A percentile compares a stretch with the other conserved stretches of the same genome.
These are phyloP conservation scores for Drosophila antonietae DNA, from an alignment of 2,888 invertebrate genomes.

Conservation along the genomic window DNA sequence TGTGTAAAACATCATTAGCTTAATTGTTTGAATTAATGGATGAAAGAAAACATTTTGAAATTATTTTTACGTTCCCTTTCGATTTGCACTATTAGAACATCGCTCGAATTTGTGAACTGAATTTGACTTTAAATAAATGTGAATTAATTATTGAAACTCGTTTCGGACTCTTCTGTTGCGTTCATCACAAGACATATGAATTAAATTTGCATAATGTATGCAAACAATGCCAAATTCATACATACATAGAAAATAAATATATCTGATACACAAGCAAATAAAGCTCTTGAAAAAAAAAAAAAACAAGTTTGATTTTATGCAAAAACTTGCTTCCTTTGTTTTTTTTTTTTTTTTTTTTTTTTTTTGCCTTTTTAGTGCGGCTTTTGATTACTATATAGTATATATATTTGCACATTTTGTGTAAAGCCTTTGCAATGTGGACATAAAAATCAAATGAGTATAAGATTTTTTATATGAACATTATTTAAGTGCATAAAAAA, in stretches of 20 bases:
- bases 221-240: neutral
- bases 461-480: neutral
- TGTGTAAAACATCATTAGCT: neutral
- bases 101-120: neutral
- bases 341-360: neutral
- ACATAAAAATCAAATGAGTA: neutral
- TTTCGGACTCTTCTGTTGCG: neutral
- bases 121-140: neutral
- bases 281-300: neutral
- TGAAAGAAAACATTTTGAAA: neutral
- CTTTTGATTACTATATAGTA: neutral
- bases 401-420: neutral
- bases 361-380: neutral
- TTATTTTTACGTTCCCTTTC: neutral
- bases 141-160: neutral
- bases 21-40: neutral
- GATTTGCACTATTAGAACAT: neutral
- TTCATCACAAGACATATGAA: neutral
- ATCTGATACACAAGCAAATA: neutral
- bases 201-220: conserved; percentile 1
- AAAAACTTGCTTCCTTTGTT: conserved; percentile 4
- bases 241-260: neutral
- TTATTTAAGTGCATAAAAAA: neutral
- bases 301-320: neutral
- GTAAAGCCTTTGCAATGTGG: neutral